phyloP scores from a whole-genome alignment of 2,113 vertebrate genomes.

The Chaetops frenatus region DNA sequence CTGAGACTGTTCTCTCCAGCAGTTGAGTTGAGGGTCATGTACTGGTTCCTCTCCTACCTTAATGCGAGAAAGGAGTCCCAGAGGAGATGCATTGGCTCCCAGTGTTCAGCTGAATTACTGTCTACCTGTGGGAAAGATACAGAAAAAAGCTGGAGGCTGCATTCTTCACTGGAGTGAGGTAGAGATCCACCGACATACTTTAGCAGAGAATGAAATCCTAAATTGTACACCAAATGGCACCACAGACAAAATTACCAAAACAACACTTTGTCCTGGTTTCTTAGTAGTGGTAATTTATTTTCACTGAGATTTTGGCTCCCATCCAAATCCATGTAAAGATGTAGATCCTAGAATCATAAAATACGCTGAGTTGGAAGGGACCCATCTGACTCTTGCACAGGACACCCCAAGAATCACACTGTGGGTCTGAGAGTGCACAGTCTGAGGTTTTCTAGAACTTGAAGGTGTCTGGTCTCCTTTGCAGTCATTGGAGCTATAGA shows the following conservation, averaged over 20 bases:
- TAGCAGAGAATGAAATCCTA: background rate
- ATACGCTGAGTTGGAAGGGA: background rate
- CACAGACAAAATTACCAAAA: background rate
- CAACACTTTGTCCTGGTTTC: background rate
- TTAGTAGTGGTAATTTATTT: background rate
- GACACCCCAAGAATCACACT: background rate
- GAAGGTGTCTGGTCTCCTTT: background rate
- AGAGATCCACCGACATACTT: background rate
- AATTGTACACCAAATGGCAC: background rate
- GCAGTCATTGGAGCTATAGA: background rate
- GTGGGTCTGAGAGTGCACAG: background rate
- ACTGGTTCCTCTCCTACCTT: background rate
- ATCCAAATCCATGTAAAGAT: background rate
- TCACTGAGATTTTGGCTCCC: background rate
- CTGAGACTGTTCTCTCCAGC: background rate
- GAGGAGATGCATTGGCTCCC: background rate
- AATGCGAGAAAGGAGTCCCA: background rate
- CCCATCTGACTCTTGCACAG: background rate
- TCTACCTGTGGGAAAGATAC: background rate
- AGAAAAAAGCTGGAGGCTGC: background rate
- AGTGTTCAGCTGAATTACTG: background rate
- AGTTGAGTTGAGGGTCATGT: background rate
- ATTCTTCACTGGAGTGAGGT: slow-evolving; percentile 32
- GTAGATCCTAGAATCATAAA: background rate
- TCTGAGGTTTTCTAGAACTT: background rate